Percentiles rank a stretch among this genome's conserved stretches.
Conservation (phyloP, 2,113 vertebrate genomes). For the Albula glossodonta region DNA sequence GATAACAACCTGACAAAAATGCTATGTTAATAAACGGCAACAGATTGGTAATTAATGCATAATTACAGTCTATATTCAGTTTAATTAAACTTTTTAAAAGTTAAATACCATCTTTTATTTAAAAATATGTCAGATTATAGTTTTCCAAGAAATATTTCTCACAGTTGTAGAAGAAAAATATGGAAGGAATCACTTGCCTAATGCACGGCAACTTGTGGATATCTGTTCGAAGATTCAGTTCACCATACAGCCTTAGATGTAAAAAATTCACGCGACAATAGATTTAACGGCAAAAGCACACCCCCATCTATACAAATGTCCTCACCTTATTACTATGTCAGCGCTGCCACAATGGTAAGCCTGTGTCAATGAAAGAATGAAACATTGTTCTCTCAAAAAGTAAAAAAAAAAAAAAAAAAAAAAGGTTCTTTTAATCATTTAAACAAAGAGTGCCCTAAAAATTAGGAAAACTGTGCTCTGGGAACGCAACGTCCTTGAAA, state of each 20-base stretch:
- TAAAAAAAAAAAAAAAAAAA: background rate
- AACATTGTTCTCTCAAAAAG: background rate
- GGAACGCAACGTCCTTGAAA: background rate
- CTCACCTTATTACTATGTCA: constrained; percentile 5
- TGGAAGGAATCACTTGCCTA: background rate
- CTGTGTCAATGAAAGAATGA: background rate
- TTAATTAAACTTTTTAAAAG: background rate
- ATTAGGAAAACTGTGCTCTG: background rate
- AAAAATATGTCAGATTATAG: background rate
- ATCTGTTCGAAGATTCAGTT: background rate
- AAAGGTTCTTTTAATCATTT: background rate
- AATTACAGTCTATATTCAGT: background rate
- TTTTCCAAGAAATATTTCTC: background rate
- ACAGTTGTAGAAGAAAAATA: background rate
- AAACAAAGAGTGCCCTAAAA: background rate
- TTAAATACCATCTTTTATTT: background rate
- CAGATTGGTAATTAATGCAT: background rate
- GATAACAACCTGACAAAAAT: background rate
- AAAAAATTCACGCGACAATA: background rate
- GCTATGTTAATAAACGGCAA: background rate
- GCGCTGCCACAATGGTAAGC: background rate
- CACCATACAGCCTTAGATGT: background rate
- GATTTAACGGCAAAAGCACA: background rate
- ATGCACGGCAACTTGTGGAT: background rate
- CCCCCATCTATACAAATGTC: background rate